Conservation (phyloP, 2,113 vertebrate genomes). For the Gnathonemus longibarbis region DNA sequence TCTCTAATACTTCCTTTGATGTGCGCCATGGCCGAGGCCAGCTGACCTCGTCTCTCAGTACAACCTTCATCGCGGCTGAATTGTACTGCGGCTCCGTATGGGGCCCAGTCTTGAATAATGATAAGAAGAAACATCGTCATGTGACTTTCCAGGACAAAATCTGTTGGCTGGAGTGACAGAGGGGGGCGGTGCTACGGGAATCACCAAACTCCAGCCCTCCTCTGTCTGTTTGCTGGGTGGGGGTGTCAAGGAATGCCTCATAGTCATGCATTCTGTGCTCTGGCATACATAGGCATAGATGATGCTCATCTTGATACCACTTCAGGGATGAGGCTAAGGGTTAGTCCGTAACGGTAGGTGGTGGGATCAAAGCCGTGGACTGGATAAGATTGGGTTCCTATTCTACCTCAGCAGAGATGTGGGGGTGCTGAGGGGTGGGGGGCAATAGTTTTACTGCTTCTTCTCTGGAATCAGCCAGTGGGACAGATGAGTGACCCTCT, state of each 20-base stretch:
- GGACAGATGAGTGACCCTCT: background rate
- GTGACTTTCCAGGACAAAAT: background rate
- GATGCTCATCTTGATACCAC: background rate
- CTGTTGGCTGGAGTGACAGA: background rate
- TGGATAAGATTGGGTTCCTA: background rate
- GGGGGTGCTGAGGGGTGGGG: background rate
- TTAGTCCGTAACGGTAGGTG: background rate
- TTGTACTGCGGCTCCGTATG: background rate
- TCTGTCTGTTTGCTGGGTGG: background rate
- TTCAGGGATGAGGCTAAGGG: background rate
- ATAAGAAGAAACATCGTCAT: background rate
- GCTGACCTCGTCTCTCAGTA: slow-evolving; percentile 28
- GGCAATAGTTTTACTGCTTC: background rate
- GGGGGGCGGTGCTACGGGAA: background rate
- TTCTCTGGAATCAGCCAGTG: background rate
- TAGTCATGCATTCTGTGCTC: background rate
- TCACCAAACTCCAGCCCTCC: background rate
- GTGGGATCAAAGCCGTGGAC: background rate
- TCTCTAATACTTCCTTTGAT: background rate
- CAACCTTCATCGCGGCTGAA: slow-evolving; percentile 18
- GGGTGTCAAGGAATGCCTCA: background rate
- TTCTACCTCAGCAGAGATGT: background rate
- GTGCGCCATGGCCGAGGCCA: background rate
- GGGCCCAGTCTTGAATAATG: background rate
- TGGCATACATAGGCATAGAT: background rate